phyloP scores from a whole-genome alignment of 2,797 vertebrate genomes.

The Diplodus puntazzo region DNA sequence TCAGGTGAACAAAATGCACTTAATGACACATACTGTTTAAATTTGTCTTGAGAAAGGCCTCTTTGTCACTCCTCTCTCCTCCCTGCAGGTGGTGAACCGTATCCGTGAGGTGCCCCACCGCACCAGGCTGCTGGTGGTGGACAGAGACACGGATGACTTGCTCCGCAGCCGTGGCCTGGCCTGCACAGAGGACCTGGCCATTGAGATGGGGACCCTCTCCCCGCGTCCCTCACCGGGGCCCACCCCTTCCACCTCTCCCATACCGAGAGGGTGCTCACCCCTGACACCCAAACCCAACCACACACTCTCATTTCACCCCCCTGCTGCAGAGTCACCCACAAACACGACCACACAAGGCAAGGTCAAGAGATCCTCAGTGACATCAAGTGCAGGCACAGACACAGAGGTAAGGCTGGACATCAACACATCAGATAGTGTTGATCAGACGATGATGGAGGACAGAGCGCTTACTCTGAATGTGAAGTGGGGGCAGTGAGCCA shows the following conservation, averaged over 20 bases:
- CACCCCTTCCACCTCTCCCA: slow-evolving; percentile 70
- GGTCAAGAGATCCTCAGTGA: slow-evolving; percentile 50
- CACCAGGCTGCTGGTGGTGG: slow-evolving; percentile 92
- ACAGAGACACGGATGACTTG: slow-evolving; percentile 91
- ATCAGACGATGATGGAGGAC: no score
- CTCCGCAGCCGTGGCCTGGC: slow-evolving; percentile 85
- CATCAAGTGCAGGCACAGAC: slow-evolving; percentile 65
- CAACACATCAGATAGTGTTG: not conserved
- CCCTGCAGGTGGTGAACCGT: slow-evolving; percentile 90
- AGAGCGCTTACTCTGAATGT: not conserved
- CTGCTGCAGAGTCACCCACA: slow-evolving; percentile 33
- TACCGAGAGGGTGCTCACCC: slow-evolving; percentile 73
- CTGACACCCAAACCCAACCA: slow-evolving; percentile 75
- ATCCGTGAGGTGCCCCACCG: slow-evolving; percentile 90
- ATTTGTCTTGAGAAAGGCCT: not conserved
- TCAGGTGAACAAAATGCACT: not conserved
- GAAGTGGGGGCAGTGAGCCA: slow-evolving; percentile 9
- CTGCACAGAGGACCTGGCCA: slow-evolving; percentile 89
- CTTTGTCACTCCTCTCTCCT: not conserved
- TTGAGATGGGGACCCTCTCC: slow-evolving; percentile 83
- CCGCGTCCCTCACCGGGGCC: slow-evolving; percentile 64
- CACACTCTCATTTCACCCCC: slow-evolving; percentile 10
- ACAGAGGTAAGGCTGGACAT: slow-evolving; percentile 65
- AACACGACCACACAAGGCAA: slow-evolving; percentile 9
- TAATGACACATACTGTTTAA: not conserved